Percentiles rank a stretch among this genome's conserved stretches.
Evolutionary conservation across 2,888 invertebrate species (phyloP).

Genomic region (Nomada ferruginata): DNA sequence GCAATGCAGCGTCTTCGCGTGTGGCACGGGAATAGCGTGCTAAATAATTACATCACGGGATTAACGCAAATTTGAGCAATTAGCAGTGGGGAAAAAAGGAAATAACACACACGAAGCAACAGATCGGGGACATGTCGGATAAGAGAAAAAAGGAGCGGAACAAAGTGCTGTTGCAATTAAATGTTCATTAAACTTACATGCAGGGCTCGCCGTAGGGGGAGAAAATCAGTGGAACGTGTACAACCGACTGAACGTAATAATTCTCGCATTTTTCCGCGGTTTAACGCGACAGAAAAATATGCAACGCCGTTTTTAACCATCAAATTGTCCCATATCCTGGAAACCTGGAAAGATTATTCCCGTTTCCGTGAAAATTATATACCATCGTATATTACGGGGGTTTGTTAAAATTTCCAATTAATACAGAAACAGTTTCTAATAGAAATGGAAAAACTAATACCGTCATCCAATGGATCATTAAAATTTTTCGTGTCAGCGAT

Average conservation of each 20-base stretch:
- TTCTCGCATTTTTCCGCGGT: constrained; percentile 14
- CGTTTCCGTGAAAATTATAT: not conserved
- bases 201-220: not conserved
- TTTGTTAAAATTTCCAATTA: not conserved
- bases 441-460: not conserved
- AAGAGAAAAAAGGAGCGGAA: constrained; percentile 7
- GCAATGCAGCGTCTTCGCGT: not conserved
- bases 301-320: not conserved
- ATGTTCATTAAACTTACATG: constrained; percentile 55
- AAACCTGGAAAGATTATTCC: not conserved
- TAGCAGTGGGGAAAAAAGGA: constrained; percentile 12
- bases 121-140: constrained; percentile 9
- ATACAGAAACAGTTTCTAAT: not conserved
- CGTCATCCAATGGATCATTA: not conserved
- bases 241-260: constrained; percentile 19
- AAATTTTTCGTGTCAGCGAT: not conserved
- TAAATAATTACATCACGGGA: constrained; percentile 32
- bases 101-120: not conserved
- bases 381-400: not conserved
- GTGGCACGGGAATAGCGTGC: not conserved
- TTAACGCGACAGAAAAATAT: not conserved
- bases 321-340: not conserved
- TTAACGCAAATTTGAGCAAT: constrained; percentile 38
- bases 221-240: constrained; percentile 14
- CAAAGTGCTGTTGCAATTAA: constrained; percentile 43